Evolutionary conservation across 2,888 invertebrate species (phyloP).

Genomic region (Drosophila quinaria): DNA sequence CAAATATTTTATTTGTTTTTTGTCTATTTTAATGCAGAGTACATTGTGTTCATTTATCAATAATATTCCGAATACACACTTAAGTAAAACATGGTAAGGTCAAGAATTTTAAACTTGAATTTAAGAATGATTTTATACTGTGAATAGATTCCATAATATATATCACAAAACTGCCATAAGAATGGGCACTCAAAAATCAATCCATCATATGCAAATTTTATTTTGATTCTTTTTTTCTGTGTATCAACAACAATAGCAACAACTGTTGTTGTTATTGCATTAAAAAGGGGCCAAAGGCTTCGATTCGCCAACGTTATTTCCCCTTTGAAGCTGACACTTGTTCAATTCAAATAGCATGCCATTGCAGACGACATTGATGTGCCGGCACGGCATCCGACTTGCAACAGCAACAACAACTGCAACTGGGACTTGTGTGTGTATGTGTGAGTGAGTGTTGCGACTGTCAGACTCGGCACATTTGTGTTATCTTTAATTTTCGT

Average conservation of each 20-base stretch:
- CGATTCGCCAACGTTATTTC: slow-evolving; percentile 49
- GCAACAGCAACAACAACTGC: slow-evolving; percentile 27
- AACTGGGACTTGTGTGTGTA: slow-evolving; percentile 20
- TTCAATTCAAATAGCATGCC: slow-evolving; percentile 81
- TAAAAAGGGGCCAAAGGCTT: slow-evolving; percentile 22
- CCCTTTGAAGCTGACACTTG: slow-evolving; percentile 79
- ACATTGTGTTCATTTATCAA: no score
- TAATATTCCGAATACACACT: no score
- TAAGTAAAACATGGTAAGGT: no score
- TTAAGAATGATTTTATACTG: no score
- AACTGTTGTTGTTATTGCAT: background rate
- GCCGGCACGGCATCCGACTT: slow-evolving; percentile 75
- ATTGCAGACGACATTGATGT: slow-evolving; percentile 73
- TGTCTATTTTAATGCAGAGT: no score
- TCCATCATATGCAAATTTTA: no score
- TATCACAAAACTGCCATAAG: no score
- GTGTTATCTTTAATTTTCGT: slow-evolving; percentile 81
- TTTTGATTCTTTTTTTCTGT: no score
- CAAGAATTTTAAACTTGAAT: no score
- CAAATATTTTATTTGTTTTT: no score
- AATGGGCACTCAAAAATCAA: no score
- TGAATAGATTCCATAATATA: no score
- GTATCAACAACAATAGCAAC: slow-evolving; percentile 16
- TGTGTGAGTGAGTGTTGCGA: background rate
- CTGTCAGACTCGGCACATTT: slow-evolving; percentile 72